These are phyloP conservation scores for Muscicapa adusta DNA, from an alignment of 2,113 vertebrate genomes.

Conservation along the genomic window DNA sequence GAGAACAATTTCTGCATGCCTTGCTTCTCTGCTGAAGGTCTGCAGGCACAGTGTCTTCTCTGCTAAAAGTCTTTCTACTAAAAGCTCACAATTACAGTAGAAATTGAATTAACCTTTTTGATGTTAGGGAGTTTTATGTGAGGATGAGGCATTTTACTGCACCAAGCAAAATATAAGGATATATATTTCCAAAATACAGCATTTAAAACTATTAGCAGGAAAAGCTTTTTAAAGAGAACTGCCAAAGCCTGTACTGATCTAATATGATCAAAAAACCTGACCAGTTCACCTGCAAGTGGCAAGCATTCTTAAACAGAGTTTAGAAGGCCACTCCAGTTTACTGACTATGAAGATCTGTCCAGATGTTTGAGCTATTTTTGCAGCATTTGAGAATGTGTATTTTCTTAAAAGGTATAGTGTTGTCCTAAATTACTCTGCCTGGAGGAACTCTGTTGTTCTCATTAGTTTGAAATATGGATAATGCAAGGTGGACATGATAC, in stretches of 20 bases:
- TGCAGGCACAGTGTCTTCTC: background rate
- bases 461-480: background rate
- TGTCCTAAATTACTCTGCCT: background rate
- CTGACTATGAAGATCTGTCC: background rate
- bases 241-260: background rate
- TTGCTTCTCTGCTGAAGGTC: background rate
- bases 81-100: background rate
- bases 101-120: background rate
- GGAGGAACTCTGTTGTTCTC: background rate
- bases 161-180: background rate
- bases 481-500: background rate
- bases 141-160: background rate
- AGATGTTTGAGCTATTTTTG: background rate
- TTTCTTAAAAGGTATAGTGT: background rate
- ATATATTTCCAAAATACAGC: background rate
- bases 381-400: background rate
- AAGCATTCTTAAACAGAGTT: background rate
- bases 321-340: background rate
- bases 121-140: background rate
- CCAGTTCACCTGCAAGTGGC: background rate
- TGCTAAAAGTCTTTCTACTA: background rate
- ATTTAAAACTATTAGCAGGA: background rate
- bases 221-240: background rate
- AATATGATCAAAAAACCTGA: background rate
- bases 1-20: background rate